phyloP scores from a whole-genome alignment of 2,888 invertebrate species.

The Drosophila pseudotalamancana region DNA sequence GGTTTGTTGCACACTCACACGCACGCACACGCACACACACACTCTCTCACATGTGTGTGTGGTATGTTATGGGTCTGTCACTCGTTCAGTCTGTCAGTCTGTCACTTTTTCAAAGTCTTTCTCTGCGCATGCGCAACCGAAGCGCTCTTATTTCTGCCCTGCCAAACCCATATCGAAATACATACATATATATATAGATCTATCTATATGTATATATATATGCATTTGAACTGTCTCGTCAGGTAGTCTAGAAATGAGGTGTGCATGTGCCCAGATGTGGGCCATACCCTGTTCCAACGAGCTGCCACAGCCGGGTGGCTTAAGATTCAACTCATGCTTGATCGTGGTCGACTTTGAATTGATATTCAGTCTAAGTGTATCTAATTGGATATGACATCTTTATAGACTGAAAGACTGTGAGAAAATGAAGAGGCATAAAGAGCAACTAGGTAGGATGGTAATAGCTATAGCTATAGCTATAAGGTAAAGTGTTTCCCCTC shows the following conservation, averaged over 20 bases:
- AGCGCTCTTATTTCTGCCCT: slow-evolving; percentile 55
- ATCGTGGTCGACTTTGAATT: not conserved
- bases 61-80: slow-evolving; percentile 65
- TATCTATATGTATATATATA: slow-evolving; percentile 1
- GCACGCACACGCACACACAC: slow-evolving; percentile 3
- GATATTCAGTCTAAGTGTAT: not conserved
- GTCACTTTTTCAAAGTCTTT: not conserved
- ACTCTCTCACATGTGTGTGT: slow-evolving; percentile 49
- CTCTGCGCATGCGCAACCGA: slow-evolving; percentile 64
- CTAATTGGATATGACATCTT: not conserved
- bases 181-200: not conserved
- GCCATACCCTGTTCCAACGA: slow-evolving; percentile 28
- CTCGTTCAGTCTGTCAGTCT: slow-evolving; percentile 13
- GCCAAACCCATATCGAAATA: slow-evolving; percentile 62
- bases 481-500: too few species aligned
- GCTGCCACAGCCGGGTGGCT: not conserved
- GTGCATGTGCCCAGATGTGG: slow-evolving; percentile 61
- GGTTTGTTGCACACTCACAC: slow-evolving; percentile 34
- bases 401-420: not conserved
- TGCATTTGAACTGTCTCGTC: slow-evolving; percentile 50
- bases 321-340: not conserved
- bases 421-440: too few species aligned
- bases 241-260: slow-evolving; percentile 69
- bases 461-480: too few species aligned
- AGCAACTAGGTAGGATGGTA: too few species aligned